Percentiles rank a stretch among this genome's conserved stretches.
Conservation (phyloP, 2,888 invertebrate genomes). For the Drosophila subsilvestris region DNA sequence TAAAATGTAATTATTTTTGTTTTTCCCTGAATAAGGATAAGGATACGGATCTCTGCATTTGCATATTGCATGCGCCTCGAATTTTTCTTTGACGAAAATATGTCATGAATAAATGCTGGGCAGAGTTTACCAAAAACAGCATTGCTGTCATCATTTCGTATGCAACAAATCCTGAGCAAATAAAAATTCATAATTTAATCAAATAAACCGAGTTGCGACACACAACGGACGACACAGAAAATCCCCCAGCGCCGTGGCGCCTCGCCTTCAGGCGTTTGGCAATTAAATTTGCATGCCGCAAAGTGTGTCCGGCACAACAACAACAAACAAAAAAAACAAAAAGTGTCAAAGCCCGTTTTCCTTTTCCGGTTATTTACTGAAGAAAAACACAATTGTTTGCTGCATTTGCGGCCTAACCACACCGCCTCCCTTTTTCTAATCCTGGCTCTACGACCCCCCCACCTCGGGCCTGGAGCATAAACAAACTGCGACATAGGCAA, state of each 20-base stretch:
- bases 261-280: slow-evolving; percentile 64
- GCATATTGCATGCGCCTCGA: slow-evolving; percentile 22
- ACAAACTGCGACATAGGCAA: slow-evolving; percentile 70
- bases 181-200: slow-evolving; percentile 70
- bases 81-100: slow-evolving; percentile 25
- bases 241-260: not conserved
- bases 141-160: slow-evolving; percentile 47
- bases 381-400: slow-evolving; percentile 78
- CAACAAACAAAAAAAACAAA: slow-evolving; percentile 8
- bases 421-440: slow-evolving; percentile 29
- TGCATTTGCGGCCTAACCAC: slow-evolving; percentile 61
- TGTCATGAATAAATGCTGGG: slow-evolving; percentile 37
- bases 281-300: slow-evolving; percentile 79
- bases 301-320: slow-evolving; percentile 42
- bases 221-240: slow-evolving; percentile 2
- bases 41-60: slow-evolving; percentile 10
- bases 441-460: slow-evolving; percentile 29
- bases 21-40: slow-evolving; percentile 47
- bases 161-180: slow-evolving; percentile 50
- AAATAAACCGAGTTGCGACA: slow-evolving; percentile 39
- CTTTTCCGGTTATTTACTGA: slow-evolving; percentile 69
- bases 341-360: slow-evolving; percentile 71
- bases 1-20: slow-evolving; percentile 72
- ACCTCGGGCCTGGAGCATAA: slow-evolving; percentile 58
- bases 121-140: not conserved